Evolutionary conservation across 2,888 invertebrate genomes (phyloP).

Genomic region (Xylocampa areola): DNA sequence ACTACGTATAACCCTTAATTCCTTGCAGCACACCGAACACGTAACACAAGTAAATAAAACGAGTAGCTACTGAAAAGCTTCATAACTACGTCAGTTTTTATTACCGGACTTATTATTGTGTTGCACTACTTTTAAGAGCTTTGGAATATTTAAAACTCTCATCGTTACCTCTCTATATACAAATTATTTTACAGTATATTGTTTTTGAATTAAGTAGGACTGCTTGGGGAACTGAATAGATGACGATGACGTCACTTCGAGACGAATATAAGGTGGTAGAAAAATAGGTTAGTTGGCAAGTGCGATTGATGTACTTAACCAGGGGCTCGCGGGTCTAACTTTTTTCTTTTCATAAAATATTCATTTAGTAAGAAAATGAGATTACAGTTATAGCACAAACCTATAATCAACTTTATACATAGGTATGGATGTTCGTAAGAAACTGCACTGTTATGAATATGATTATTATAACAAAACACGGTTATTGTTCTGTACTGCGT

Average conservation of each 20-base stretch:
- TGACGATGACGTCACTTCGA: no score
- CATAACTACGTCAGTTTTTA: slow-evolving; percentile 70
- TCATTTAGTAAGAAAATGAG: no score
- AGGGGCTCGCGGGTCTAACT: no score
- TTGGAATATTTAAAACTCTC: slow-evolving; percentile 50
- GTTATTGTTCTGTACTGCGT: slow-evolving; percentile 25
- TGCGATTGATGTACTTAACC: no score
- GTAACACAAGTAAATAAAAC: slow-evolving; percentile 66
- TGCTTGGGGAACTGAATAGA: no score
- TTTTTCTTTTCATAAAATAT: no score
- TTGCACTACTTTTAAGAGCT: slow-evolving; percentile 61
- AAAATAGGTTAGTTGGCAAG: no score
- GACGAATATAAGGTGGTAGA: no score
- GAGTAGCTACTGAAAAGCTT: slow-evolving; percentile 65
- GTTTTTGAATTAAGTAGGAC: neutral
- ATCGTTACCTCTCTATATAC: slow-evolving; percentile 32
- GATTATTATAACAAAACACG: slow-evolving; percentile 36
- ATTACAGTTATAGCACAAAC: no score
- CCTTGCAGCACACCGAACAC: slow-evolving; percentile 49
- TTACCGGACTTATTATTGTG: slow-evolving; percentile 65
- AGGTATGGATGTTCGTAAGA: no score
- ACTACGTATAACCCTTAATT: slow-evolving; percentile 49
- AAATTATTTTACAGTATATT: slow-evolving; percentile 8
- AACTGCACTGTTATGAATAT: slow-evolving; percentile 25
- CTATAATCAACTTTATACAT: no score